Base-by-base conservation (phyloP, 1,140 invertebrate genomes). In the Mactra quadrangularis region DNA sequence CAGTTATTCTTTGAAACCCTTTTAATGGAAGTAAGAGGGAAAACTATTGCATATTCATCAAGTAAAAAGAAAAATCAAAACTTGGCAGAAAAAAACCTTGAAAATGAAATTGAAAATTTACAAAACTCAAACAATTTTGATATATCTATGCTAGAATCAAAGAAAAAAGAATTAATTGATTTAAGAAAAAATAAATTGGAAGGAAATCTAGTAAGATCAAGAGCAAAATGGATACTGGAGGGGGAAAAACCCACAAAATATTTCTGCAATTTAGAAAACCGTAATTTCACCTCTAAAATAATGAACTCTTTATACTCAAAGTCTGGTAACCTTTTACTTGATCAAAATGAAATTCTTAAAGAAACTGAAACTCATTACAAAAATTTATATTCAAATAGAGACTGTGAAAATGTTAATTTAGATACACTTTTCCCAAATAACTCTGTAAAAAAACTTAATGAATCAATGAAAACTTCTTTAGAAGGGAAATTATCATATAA, bases 181-280 rank as follows among this genome's bases (percentile, higher is more conserved):
- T n/a, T n/a, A n/a, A n/a, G n/a, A n/a, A n/a, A n/a, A n/a, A n/a
- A n/a, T n/a, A n/a, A n/a, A n/a, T n/a, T n/a, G n/a, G 64, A 50
- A 19, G 45, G 64, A 17, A 50, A 27, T 47, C 31, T 68, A 17
- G 29, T 50, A 47, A 29, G 45, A 50, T 68, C 64, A 50, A 68
- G 29, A 50, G 38, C 22, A 13, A 68, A 68, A 50, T 68, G 41
- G 45, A 68, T 68, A 15, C 64, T 47, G 25, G 64, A 68, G 47
- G 64, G 64, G 6, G 64, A 68, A 29, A 68, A 68, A 68, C 64
- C 64, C 15, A 47, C 64, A 2, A 27, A 22, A 29, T 68, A 47
- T 22, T 68, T 68, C 45, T 68, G 64, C 15, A 68, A 29, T 50
- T 25, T 50, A 3, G 64, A 68, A 68, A 68, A 68, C 19, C 47